These are phyloP conservation scores for Drosophila nannoptera DNA, from an alignment of 1,140 invertebrate species.

Conservation along the genomic window DNA sequence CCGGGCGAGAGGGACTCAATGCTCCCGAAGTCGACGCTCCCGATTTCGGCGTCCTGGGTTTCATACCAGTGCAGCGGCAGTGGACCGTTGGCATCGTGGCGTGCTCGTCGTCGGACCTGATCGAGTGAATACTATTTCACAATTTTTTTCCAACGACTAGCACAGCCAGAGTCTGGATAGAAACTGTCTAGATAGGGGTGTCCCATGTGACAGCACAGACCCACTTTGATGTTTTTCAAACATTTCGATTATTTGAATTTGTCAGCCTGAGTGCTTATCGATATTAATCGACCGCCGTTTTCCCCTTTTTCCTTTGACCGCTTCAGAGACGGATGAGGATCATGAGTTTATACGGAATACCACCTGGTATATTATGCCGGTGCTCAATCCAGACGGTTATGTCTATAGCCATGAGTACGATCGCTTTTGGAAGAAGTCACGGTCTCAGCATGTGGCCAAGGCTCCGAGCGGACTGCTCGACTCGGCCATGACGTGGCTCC, in stretches of 20 bases:
- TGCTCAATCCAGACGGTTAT: constrained; percentile 90
- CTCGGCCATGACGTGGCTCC: constrained; percentile 77
- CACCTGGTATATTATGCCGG: constrained; percentile 87
- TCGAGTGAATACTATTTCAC: background rate
- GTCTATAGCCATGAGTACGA: constrained; percentile 87
- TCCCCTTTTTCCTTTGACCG: background rate
- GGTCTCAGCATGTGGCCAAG: constrained; percentile 80
- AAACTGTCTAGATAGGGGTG: background rate
- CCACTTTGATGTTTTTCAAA: background rate
- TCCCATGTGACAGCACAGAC: background rate
- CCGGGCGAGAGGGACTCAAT: background rate
- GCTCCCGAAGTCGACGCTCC: too few species aligned
- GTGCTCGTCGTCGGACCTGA: background rate
- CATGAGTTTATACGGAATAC: constrained; percentile 69
- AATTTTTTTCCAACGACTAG: constrained; percentile 16
- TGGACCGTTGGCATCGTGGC: constrained; percentile 15
- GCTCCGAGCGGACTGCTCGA: constrained; percentile 56
- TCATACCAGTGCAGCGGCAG: background rate
- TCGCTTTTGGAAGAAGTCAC: constrained; percentile 89
- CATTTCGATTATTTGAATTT: background rate
- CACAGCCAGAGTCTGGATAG: constrained; percentile 1
- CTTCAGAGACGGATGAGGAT: constrained; percentile 55
- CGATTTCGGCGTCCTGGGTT: too few species aligned
- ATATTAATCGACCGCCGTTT: background rate
- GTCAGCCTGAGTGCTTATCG: background rate